Evolutionary conservation across 2,888 invertebrate species (phyloP).

Genomic region (Watsonalla cultraria): DNA sequence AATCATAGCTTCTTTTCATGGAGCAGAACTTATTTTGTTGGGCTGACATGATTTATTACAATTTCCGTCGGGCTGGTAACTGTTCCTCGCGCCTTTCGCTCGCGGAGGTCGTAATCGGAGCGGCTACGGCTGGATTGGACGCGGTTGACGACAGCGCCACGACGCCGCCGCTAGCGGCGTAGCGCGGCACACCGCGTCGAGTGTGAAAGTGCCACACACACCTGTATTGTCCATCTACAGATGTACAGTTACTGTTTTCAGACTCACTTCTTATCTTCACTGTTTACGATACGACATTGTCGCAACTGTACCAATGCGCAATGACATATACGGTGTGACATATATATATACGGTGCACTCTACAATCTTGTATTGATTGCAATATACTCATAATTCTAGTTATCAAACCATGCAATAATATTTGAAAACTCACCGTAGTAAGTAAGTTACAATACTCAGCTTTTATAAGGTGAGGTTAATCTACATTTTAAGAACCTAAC

Average conservation of each 20-base stretch:
- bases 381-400: background rate
- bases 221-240: constrained; percentile 45
- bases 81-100: constrained; percentile 33
- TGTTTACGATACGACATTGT: constrained; percentile 38
- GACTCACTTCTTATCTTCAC: constrained; percentile 54
- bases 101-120: constrained; percentile 36
- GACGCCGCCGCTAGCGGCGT: constrained; percentile 2
- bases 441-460: too few relatives aligned
- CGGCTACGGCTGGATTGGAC: constrained; percentile 29
- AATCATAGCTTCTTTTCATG: background rate
- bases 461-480: too few relatives aligned
- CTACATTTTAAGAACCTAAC: too few relatives aligned
- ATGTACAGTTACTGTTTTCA: constrained; percentile 45
- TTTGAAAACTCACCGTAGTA: too few relatives aligned
- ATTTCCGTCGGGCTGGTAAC: constrained; percentile 35
- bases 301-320: constrained; percentile 9
- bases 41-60: constrained; percentile 14
- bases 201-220: constrained; percentile 67
- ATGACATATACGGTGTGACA: too few relatives aligned
- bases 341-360: constrained; percentile 1
- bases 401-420: background rate
- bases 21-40: background rate
- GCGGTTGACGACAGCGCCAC: constrained; percentile 13
- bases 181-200: constrained; percentile 25
- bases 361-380: background rate